Conservation (phyloP, 2,113 vertebrate species). For the Pachycephala philippinensis region DNA sequence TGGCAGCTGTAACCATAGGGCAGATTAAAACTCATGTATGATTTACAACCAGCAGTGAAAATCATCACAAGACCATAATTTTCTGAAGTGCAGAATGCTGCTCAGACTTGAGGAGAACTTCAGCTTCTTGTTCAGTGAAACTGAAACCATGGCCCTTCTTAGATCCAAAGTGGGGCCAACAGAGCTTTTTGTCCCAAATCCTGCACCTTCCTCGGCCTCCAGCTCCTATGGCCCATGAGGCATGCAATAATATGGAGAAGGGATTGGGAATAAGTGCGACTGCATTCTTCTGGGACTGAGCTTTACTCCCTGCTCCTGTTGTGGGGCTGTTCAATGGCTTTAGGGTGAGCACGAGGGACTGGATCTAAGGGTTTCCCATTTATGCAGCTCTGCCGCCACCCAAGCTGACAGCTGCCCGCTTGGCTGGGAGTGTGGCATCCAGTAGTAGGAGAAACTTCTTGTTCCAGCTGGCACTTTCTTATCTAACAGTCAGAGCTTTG, state of each 20-base stretch:
- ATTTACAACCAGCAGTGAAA: background rate
- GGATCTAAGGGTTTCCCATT: conserved; percentile 52
- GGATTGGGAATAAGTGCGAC: background rate
- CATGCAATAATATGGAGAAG: background rate
- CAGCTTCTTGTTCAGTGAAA: background rate
- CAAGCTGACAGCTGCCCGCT: conserved; percentile 82
- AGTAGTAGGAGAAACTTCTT: conserved; percentile 80
- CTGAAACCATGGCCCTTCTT: background rate
- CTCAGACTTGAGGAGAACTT: background rate
- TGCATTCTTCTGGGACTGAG: background rate
- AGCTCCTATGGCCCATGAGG: background rate
- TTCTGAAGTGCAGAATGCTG: background rate
- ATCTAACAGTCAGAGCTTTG: conserved; percentile 87
- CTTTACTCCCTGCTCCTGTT: background rate
- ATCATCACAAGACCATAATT: background rate
- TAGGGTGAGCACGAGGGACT: conserved; percentile 32
- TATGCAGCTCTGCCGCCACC: conserved; percentile 67
- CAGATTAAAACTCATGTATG: background rate
- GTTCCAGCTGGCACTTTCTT: conserved; percentile 87
- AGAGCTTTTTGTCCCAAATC: background rate
- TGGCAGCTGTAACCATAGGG: background rate
- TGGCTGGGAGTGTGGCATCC: conserved; percentile 80
- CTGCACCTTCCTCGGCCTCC: background rate
- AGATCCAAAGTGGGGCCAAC: background rate
- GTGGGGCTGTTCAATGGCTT: background rate